phyloP scores from a whole-genome alignment of 2,113 vertebrate genomes.

The Lonchura striata region DNA sequence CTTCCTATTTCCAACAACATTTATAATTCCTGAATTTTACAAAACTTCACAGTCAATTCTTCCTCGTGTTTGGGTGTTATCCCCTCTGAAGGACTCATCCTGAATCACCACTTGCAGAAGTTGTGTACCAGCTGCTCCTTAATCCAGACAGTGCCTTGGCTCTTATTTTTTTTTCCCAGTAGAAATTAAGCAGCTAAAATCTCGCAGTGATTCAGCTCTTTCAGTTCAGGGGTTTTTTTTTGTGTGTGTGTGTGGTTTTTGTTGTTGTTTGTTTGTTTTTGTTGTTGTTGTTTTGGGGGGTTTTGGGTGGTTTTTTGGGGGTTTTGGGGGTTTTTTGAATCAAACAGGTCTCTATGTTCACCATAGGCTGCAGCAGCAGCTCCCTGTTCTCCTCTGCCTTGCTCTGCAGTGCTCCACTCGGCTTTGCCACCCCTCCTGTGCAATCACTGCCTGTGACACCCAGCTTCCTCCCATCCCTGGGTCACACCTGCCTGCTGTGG shows the following conservation, averaged over 20 bases:
- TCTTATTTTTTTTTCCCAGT: rapidly evolving
- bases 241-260: not conserved
- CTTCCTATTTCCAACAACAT: not conserved
- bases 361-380: not conserved
- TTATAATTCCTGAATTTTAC: not conserved
- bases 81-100: not conserved
- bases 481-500: not conserved
- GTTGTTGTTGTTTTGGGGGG: not conserved
- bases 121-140: not conserved
- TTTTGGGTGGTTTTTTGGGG: not conserved
- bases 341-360: not conserved
- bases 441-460: not conserved
- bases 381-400: not conserved
- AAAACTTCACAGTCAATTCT: not conserved
- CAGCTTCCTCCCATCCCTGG: not conserved
- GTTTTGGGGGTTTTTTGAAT: not conserved
- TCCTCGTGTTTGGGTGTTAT: not conserved
- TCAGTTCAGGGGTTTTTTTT: not conserved
- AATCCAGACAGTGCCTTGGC: not conserved
- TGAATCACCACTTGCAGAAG: not conserved
- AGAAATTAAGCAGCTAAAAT: not conserved
- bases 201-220: not conserved
- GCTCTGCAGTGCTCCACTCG: not conserved
- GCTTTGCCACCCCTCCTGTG: not conserved
- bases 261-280: no score